phyloP scores from a whole-genome alignment of 2,113 vertebrate species.

The Xiphias gladius region DNA sequence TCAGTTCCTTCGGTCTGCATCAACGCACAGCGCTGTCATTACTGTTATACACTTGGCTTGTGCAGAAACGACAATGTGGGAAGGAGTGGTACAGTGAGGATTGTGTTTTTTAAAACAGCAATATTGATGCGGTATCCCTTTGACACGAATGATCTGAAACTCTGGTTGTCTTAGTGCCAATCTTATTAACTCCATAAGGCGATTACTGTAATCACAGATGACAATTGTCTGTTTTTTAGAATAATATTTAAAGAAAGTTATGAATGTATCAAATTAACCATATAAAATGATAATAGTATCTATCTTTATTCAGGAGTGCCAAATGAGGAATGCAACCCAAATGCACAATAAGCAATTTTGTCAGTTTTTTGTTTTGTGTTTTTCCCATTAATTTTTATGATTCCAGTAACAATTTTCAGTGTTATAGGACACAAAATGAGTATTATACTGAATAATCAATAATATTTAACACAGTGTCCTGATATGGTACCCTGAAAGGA shows the following conservation, averaged over 20 bases:
- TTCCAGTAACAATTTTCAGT: not conserved
- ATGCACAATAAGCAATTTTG: slow-evolving; percentile 20
- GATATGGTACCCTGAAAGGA: slow-evolving; percentile 32
- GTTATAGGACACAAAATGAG: not conserved
- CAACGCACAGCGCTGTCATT: slow-evolving; percentile 44
- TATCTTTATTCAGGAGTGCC: slow-evolving; percentile 29
- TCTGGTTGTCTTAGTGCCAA: not conserved
- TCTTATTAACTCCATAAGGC: slow-evolving; percentile 13
- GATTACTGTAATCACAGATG: not conserved
- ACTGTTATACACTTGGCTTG: slow-evolving; percentile 11
- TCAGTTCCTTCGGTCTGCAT: slow-evolving; percentile 50
- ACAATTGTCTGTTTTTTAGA: not conserved
- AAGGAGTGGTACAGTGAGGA: slow-evolving; percentile 2
- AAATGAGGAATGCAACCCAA: slow-evolving; percentile 27
- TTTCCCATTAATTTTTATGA: not conserved
- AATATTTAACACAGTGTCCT: slow-evolving; percentile 29
- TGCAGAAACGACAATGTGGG: slow-evolving; percentile 3
- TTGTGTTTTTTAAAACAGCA: not conserved
- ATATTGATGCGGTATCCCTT: not conserved
- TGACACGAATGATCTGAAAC: not conserved
- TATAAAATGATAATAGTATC: not conserved
- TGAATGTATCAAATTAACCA: slow-evolving; percentile 35
- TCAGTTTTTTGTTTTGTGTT: too few relatives aligned
- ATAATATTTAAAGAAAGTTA: slow-evolving; percentile 13
- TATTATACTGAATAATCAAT: slow-evolving; percentile 20